A percentile compares a stretch with the other conserved stretches of the same genome.
phyloP scores from a whole-genome alignment of 2,113 vertebrate species.

The Lota lota region DNA sequence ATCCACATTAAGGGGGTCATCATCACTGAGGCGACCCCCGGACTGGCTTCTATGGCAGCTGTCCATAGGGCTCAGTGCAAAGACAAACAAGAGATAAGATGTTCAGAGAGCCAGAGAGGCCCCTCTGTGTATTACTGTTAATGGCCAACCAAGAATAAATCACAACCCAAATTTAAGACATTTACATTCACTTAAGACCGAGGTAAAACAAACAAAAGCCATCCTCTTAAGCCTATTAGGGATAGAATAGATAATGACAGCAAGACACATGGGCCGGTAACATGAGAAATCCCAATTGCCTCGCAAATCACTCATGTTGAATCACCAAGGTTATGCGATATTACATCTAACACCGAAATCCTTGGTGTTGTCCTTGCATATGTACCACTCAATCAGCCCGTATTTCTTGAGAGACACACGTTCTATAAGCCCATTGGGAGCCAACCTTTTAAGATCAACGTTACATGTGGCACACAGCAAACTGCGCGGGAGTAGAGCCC shows the following conservation, averaged over 20 bases:
- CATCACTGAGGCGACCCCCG: constrained; percentile 39
- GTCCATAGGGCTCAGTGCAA: constrained; percentile 31
- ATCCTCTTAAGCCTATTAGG: too few relatives aligned
- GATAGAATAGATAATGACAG: constrained; percentile 27
- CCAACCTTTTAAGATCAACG: constrained; percentile 56
- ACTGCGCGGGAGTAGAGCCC: constrained; percentile 47
- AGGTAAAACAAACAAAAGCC: neutral
- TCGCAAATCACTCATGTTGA: constrained; percentile 53
- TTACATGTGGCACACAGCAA: constrained; percentile 59
- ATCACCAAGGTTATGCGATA: constrained; percentile 37
- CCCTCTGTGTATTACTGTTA: constrained; percentile 12
- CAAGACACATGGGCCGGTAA: constrained; percentile 26
- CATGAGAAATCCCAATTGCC: constrained; percentile 37
- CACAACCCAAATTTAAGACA: neutral
- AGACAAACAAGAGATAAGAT: constrained; percentile 53
- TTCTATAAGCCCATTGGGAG: constrained; percentile 53
- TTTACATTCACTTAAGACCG: constrained; percentile 21
- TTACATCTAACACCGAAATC: constrained; percentile 37
- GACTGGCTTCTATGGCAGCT: constrained; percentile 56
- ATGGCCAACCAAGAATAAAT: too few relatives aligned
- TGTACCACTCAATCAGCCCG: constrained; percentile 54
- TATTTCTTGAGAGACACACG: constrained; percentile 27
- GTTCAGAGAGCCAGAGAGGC: constrained; percentile 27
- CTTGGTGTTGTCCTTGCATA: constrained; percentile 57
- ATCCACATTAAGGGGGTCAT: constrained; percentile 64